phyloP scores from a whole-genome alignment of 2,797 vertebrate species.

The Jordanella pulchra region DNA sequence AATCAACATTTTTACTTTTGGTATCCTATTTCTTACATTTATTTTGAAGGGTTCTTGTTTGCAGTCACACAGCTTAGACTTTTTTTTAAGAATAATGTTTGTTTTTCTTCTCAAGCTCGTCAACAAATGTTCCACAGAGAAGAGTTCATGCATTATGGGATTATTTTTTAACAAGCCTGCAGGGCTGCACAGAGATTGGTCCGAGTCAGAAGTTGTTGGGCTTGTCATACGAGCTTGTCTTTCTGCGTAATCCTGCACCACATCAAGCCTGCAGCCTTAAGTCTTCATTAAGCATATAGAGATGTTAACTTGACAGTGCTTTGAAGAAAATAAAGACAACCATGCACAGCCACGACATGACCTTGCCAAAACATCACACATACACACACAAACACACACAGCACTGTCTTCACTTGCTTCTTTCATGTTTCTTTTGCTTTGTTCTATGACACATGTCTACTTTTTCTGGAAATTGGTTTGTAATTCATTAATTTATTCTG shows the following conservation, averaged over 20 bases:
- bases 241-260: conserved; percentile 41
- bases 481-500: conserved; percentile 46
- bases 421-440: conserved; percentile 54
- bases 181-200: conserved; percentile 39
- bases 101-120: not conserved
- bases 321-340: conserved; percentile 60
- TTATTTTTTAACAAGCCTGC: conserved; percentile 26
- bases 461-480: conserved; percentile 33
- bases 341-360: conserved; percentile 38
- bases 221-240: conserved; percentile 41
- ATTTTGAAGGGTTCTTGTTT: not conserved
- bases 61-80: not conserved
- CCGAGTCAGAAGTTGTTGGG: conserved; percentile 38
- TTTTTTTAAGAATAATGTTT: not conserved
- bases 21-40: not conserved
- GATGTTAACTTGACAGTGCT: conserved; percentile 57
- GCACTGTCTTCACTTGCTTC: conserved; percentile 21
- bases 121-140: conserved; percentile 12
- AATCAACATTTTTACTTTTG: not conserved
- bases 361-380: conserved; percentile 42
- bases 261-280: conserved; percentile 39
- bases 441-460: conserved; percentile 44
- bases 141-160: conserved; percentile 27
- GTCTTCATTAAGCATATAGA: conserved; percentile 52
- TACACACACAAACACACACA: conserved; percentile 11